Base-by-base conservation (phyloP, 2,888 invertebrate species). In the Thalpophila matura region DNA sequence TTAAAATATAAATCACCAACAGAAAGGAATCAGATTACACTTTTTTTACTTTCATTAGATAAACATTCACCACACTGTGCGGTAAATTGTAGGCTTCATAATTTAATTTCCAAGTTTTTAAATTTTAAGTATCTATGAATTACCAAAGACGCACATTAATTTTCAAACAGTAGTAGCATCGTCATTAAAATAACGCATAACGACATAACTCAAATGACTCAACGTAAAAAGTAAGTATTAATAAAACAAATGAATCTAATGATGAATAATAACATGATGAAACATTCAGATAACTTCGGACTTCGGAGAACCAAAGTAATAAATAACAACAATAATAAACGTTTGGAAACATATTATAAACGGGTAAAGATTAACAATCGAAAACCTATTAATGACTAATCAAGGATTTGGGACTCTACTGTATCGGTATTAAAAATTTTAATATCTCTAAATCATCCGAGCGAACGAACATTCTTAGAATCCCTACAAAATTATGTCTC, bases 301-400 rank as follows among this genome's bases (percentile, higher is more conserved):
- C 37, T 75, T 79, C 65, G 53, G 42, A 47, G 75, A 83, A 79
- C 62, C 20, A 46, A 55, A 57, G 69, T 65, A 53, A 81, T 82
- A 77, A 81, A 79, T 79, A 71, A 77, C 50, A 74, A 64, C 50
- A 70, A 71, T 77, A 81, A 77, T 79, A 67, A 79, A 72, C 45
- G 37, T 71, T 73, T 77, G 54, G 61, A 73, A 83, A 83, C 77
- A 82, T 77, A 80, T 80, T 78, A 79, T 77, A 74, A 71, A 75
- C 42, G 54, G 43, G 71, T 82, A 82, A 82, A 88, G 88, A 90
- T 88, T 86, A 85, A 84, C 81, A 87, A 87, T 87, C 87, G 81
- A 84, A 89, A 89, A 86, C 83, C 88, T 86, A 89, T 91, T 90
- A 91, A 91, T 90, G 89, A 89, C 85, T 90, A 88, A 89, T 88